Evolutionary conservation across 30 jellyfish, hydroid and myxozoan genomes (phyloP).

Genomic region (Aurelia sp.): DNA sequence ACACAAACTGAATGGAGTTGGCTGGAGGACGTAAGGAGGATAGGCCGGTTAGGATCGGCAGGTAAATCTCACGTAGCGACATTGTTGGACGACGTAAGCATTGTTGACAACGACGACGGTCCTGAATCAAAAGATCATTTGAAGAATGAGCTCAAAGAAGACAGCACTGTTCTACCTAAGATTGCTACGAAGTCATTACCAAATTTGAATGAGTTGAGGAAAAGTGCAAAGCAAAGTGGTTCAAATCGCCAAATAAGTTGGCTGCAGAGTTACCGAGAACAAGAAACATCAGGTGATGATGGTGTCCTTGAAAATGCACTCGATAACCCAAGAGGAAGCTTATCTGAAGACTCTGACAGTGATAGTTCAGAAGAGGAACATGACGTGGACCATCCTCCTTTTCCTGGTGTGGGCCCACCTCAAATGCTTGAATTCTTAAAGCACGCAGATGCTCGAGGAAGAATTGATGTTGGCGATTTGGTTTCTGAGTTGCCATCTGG

Average conservation of each 20-base stretch:
- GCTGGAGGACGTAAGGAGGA: conserved; percentile 49
- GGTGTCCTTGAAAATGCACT: not conserved
- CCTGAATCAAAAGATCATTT: too few species aligned
- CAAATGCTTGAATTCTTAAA: conserved; percentile 66
- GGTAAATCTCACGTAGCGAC: not conserved
- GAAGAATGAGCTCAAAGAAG: too few species aligned
- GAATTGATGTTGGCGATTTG: not conserved
- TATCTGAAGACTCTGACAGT: conserved; percentile 23
- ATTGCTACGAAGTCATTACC: too few species aligned
- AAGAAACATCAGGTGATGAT: too few species aligned
- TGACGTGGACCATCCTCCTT: conserved; percentile 7
- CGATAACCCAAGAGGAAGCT: not conserved
- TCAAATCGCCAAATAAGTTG: too few species aligned
- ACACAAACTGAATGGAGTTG: conserved; percentile 85
- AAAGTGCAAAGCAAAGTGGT: too few species aligned
- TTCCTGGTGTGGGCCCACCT: conserved; percentile 87
- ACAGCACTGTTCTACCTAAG: too few species aligned
- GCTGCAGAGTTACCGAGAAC: too few species aligned
- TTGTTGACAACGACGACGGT: not conserved
- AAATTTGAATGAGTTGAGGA: too few species aligned
- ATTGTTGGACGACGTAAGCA: not conserved
- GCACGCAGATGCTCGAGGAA: conserved; percentile 8
- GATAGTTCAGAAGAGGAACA: conserved; percentile 2
- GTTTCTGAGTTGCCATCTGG: not conserved
- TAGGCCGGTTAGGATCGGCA: conserved; percentile 6